Evolutionary conservation across 2,797 vertebrate species (phyloP).

Genomic region (Perdix hodgsoniae): DNA sequence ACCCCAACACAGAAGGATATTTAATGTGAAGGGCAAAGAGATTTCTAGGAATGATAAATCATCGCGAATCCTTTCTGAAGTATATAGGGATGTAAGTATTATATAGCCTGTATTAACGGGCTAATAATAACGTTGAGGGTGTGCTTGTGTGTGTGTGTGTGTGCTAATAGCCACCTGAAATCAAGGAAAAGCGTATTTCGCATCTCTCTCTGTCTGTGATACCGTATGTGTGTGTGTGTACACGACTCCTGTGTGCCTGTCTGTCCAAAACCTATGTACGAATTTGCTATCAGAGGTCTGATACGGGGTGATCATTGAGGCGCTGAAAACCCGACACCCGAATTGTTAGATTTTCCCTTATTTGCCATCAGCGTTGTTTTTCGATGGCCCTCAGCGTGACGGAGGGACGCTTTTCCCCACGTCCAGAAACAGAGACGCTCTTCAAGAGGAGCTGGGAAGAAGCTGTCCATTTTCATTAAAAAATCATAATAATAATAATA

Average conservation of each 20-base stretch:
- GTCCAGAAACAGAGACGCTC: neutral
- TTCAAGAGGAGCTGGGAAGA: neutral
- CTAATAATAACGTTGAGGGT: slow-evolving; percentile 28
- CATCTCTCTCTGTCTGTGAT: neutral
- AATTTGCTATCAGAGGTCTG: neutral
- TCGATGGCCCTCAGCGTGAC: neutral
- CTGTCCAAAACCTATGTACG: neutral
- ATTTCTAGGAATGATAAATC: slow-evolving; percentile 38
- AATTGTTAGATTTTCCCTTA: neutral
- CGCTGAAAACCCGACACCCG: neutral
- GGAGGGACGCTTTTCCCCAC: neutral
- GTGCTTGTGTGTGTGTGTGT: too few relatives aligned
- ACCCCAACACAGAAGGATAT: slow-evolving; percentile 11
- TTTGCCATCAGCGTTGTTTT: neutral
- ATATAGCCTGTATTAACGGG: neutral
- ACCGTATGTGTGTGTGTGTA: neutral
- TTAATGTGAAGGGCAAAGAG: slow-evolving; percentile 42
- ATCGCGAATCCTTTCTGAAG: neutral
- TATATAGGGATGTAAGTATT: neutral
- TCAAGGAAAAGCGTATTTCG: neutral
- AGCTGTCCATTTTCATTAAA: neutral
- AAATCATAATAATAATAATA: too few relatives aligned
- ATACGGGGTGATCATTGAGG: neutral
- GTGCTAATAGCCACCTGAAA: neutral
- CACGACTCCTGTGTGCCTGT: neutral